Evolutionary conservation across 2,888 invertebrate genomes (phyloP).

Genomic region (Euplagia quadripunctaria): DNA sequence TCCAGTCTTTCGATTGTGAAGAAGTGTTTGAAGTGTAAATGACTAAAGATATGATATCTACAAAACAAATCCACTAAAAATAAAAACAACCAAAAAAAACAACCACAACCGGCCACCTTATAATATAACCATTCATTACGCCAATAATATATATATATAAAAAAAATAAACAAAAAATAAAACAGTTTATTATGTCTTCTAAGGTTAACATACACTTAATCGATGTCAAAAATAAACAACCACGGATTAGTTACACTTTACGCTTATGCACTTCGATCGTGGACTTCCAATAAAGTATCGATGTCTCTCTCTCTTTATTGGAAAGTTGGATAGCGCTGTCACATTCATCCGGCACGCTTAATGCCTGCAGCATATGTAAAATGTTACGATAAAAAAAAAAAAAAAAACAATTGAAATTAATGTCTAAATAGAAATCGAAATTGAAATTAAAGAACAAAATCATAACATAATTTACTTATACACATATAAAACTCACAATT

Average conservation of each 20-base stretch:
- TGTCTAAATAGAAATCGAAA: no score
- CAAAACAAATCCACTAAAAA: no score
- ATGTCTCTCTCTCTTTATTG: constrained; percentile 32
- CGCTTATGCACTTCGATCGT: constrained; percentile 39
- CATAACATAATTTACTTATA: background rate
- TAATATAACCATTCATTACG: background rate
- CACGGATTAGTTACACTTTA: constrained; percentile 57
- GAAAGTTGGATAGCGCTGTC: constrained; percentile 23
- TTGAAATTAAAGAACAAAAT: no score
- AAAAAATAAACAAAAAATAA: background rate
- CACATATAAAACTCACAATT: background rate
- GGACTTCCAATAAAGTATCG: constrained; percentile 41
- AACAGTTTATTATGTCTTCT: constrained; percentile 1
- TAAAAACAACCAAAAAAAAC: no score
- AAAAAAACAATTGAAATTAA: background rate
- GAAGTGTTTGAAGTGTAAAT: no score
- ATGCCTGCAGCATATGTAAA: constrained; percentile 28
- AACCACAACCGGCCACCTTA: no score
- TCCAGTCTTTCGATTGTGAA: no score
- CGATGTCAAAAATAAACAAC: constrained; percentile 59
- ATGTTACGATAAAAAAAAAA: constrained; percentile 11
- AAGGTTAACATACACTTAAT: constrained; percentile 60
- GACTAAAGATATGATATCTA: no score
- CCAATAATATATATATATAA: background rate
- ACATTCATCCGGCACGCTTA: constrained; percentile 54